Base-by-base conservation (phyloP, 2,888 invertebrate genomes). In the Agelastica alni region DNA sequence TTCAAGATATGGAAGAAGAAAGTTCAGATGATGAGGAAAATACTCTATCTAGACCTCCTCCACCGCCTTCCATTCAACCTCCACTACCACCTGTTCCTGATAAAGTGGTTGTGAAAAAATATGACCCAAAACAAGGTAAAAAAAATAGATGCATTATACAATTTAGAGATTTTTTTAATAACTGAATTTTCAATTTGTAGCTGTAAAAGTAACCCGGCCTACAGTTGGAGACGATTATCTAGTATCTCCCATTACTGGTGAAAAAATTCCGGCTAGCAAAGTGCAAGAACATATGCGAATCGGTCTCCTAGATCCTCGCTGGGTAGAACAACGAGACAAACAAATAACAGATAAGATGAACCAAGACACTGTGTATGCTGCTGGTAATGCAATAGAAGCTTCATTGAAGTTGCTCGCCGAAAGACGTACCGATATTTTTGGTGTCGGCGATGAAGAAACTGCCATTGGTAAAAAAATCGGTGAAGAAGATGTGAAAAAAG, bases 371-470 rank as follows among this genome's bases (percentile, higher is more conserved):
- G 90, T 91, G 0, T 89, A 86, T 67, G 88, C 88, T 1, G 84
- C 84, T 45, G 87, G 85, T 44, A 86, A 93, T 17, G 93, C 96
- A n/a, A 96, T 99, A 70, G 96, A 96, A 73, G 93, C 93, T 31
- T 95, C 93, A 71, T 85, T 99, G 72, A 96, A 96, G 75, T 89
- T 93, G 73, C 81, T 99, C 70, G 99, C 99, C 0, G 98, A 99
- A 75, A 86, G 99, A 64, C 95, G 99, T 88, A 98, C 99, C 1
- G 99, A 99, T 83, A 99, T 99, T 78, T 99, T 99, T 80, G 99
- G 99, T 79, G 93, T 95, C 58, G 98, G 98, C 53, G 94, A 94
- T 75, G 97, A 98, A 76, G 99, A 99, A 82, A 97, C 98, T 0
- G 93, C 94, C 16, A 99, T 99, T 74, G 99, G 99, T 62, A 96